A percentile compares a stretch with the other conserved stretches of the same genome.
Conservation (phyloP, 2,113 vertebrate species). For the Gymnarchus niloticus region DNA sequence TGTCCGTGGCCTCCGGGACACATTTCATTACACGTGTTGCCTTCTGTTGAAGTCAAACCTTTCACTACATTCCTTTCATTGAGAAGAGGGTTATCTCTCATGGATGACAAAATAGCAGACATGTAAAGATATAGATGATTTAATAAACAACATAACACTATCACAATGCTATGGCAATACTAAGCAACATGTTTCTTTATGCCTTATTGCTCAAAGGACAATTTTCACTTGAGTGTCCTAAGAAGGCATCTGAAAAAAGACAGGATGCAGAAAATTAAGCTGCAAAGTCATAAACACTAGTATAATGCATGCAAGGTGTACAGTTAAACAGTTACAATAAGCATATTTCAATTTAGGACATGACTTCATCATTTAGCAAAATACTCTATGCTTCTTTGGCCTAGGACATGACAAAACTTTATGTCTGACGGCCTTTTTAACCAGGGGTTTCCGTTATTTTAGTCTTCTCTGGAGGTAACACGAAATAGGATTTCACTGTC, state of each 20-base stretch:
- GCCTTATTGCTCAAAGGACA: too few relatives aligned
- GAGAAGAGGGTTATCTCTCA: too few relatives aligned
- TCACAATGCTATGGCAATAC: too few relatives aligned
- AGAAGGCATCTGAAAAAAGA: too few relatives aligned
- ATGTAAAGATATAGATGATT: too few relatives aligned
- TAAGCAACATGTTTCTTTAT: too few relatives aligned
- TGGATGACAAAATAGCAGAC: too few relatives aligned
- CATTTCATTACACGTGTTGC: too few relatives aligned
- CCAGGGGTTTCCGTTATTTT: neutral
- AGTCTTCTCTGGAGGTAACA: neutral
- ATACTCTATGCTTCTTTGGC: neutral
- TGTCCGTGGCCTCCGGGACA: neutral
- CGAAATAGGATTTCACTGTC: neutral
- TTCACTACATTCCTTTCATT: too few relatives aligned
- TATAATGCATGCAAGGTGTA: neutral
- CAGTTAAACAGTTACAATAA: neutral
- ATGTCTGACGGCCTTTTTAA: neutral
- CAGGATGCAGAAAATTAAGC: neutral
- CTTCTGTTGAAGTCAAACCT: too few relatives aligned
- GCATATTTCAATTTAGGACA: neutral
- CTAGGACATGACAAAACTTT: neutral
- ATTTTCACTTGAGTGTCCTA: too few relatives aligned
- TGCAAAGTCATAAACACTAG: neutral
- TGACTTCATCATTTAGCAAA: neutral
- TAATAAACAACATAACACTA: too few relatives aligned